phyloP scores from a whole-genome alignment of 2,113 vertebrate species.

The Phrynocephalus versicolor region DNA sequence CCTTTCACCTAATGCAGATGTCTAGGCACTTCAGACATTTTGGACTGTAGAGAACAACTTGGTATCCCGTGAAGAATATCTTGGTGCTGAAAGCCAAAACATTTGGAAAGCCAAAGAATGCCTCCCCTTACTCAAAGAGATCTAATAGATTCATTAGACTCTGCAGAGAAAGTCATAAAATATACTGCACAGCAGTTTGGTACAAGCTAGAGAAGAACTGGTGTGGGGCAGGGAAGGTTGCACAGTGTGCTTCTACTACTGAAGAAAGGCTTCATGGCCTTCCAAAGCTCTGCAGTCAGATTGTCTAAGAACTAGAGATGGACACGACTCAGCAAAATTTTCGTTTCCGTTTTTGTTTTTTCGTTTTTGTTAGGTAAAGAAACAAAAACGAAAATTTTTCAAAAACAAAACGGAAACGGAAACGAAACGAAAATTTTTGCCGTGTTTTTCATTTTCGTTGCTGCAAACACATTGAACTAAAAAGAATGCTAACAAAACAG shows the following conservation, averaged over 20 bases:
- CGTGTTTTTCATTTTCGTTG: too few species aligned
- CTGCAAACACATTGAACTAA: too few species aligned
- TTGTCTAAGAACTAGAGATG: too few species aligned
- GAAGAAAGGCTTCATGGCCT: background rate
- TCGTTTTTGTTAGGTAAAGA: too few species aligned
- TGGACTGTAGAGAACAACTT: background rate
- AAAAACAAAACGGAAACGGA: too few species aligned
- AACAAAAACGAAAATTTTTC: too few species aligned
- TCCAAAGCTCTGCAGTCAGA: background rate
- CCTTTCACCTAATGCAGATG: too few species aligned
- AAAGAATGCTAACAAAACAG: too few species aligned
- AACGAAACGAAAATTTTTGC: too few species aligned
- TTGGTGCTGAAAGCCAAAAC: background rate
- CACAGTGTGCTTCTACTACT: background rate
- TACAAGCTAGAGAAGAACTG: background rate
- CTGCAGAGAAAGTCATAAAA: background rate
- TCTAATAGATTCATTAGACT: background rate
- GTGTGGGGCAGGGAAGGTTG: background rate
- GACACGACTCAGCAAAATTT: too few species aligned
- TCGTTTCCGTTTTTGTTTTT: too few species aligned
- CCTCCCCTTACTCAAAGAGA: background rate
- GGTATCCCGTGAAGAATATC: background rate
- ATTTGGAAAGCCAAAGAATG: background rate
- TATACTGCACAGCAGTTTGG: background rate
- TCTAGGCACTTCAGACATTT: background rate